Percentiles rank a stretch among this genome's conserved stretches.
These are phyloP conservation scores for Alligator sinensis DNA, from an alignment of 2,113 vertebrate genomes.

Conservation along the genomic window DNA sequence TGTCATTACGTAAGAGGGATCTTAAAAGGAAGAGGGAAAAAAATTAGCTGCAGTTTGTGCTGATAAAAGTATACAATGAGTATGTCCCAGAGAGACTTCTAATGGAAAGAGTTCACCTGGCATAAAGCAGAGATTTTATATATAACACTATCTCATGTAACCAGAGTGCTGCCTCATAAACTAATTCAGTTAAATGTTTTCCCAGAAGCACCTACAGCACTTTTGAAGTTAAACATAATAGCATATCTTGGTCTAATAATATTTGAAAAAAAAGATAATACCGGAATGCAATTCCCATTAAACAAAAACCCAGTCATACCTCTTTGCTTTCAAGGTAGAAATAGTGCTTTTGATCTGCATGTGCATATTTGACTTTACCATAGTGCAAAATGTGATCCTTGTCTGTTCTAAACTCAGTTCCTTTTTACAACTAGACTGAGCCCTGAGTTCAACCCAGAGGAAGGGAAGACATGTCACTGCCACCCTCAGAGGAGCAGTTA, in stretches of 20 bases:
- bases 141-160: conserved; percentile 22
- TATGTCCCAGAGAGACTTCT: conserved; percentile 27
- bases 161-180: conserved; percentile 25
- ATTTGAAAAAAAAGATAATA: neutral
- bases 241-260: conserved; percentile 28
- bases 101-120: conserved; percentile 41
- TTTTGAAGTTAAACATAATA: conserved; percentile 20
- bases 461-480: accelerated
- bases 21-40: conserved; percentile 47
- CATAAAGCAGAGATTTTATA: conserved; percentile 39
- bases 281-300: neutral
- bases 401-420: neutral
- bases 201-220: conserved; percentile 20
- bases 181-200: conserved; percentile 48
- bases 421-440: neutral
- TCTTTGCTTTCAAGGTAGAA: neutral
- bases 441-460: neutral
- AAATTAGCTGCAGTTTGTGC: conserved; percentile 58
- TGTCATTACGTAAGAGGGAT: neutral
- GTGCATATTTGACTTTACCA: neutral
- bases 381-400: neutral
- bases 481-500: neutral
- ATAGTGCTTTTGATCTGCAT: neutral
- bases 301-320: neutral
- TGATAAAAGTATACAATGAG: conserved; percentile 67